Percentiles rank a stretch among this genome's conserved stretches.
Evolutionary conservation across 2,113 vertebrate genomes (phyloP).

Genomic region (Phyllostomus discolor): DNA sequence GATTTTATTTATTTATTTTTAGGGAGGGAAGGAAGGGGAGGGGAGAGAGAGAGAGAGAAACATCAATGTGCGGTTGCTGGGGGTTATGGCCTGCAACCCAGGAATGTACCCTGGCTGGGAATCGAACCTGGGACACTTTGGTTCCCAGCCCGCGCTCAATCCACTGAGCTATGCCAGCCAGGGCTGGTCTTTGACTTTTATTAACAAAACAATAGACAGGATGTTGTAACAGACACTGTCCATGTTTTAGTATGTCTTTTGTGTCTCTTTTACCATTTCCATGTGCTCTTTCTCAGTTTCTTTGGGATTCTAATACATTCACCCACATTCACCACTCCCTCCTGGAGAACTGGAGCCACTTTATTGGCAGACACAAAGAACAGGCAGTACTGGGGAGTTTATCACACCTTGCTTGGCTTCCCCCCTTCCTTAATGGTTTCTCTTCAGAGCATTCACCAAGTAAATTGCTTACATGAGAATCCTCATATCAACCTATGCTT

Average conservation of each 20-base stretch:
- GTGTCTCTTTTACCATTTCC: background rate
- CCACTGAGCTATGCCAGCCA: no score
- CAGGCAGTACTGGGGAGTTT: background rate
- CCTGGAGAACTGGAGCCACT: background rate
- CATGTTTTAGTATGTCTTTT: background rate
- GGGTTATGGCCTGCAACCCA: no score
- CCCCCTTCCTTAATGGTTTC: background rate
- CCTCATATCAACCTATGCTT: background rate
- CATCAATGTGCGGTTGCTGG: no score
- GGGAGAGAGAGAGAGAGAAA: no score
- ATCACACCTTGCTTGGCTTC: background rate
- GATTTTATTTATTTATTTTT: no score
- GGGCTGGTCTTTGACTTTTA: background rate
- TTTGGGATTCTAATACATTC: background rate
- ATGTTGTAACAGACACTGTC: background rate
- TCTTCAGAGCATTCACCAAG: background rate
- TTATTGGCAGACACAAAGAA: background rate
- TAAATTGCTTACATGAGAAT: background rate
- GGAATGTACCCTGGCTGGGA: no score
- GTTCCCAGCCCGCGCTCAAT: no score
- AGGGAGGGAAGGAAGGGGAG: no score
- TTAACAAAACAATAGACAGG: background rate
- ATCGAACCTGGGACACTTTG: no score
- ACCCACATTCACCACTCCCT: background rate
- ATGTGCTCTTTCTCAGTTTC: fast-evolving